Evolutionary conservation across 2,888 invertebrate species (phyloP), one percentile per base, ranked within the genome.

Genomic region (Glaucopsyche alexis): DNA sequence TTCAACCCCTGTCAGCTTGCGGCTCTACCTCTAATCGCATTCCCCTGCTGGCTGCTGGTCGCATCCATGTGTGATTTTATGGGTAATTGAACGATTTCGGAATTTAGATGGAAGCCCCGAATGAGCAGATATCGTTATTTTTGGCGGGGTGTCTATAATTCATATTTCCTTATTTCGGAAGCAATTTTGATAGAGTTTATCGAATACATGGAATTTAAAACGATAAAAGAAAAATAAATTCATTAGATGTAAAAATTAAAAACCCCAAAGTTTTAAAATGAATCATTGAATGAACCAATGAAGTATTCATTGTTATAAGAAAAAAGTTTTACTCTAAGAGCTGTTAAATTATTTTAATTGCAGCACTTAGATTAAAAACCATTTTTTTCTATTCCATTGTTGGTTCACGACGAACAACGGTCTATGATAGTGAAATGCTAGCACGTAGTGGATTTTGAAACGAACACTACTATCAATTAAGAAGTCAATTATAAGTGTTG

Each of bases 1-100:
- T 85, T 88, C 87, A 85, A 88, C 88, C 88, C 87, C 86, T 86
- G 88, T 86, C 88, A 85, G 84, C 81, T 80, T 82, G 85, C 83
- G 83, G 87, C 79, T 79, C 83, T 81, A 82, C 60, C 60, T 60
- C 60, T 81, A 83, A 87, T 88, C 86, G 85, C 80, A 82, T 80
- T 84, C 85, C 88, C 87, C 86, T 83, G 86, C 87, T 87, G 85
- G 87, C 60, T 85, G 87, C 87, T 87, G 85, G 84, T 84, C 79
- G 79, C 80, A 81, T 80, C 80, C 82, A 81, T 80, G 79, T 77
- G 76, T 80, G 77, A 81, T 81, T 79, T 85, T 86, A 86, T 82
- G 87, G 86, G 86, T 85, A 85, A 84, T 84, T 83, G 82, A 85
- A 81, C 85, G 83, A 86, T 87, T 84, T 50, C 38, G 72, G 50